Evolutionary conservation across 2,888 invertebrate genomes (phyloP), one percentile per base, ranked within the genome.

Genomic region (Ectropis crepuscularia): DNA sequence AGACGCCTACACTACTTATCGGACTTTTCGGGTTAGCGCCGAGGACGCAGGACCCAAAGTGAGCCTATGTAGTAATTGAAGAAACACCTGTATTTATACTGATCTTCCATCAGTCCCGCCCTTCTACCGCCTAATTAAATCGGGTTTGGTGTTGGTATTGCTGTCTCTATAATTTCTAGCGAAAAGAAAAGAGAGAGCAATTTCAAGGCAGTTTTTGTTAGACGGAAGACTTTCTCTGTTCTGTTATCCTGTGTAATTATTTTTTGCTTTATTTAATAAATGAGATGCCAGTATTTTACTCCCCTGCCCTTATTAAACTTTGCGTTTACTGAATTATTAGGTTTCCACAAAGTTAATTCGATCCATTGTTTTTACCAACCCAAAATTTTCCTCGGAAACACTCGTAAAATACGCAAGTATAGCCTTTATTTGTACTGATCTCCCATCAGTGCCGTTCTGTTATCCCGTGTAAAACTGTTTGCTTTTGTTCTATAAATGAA

Each of bases 271-370:
- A 54, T 66, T 65, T 63, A 69, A 73, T 74, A 77, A 80, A 76
- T 75, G 68, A 74, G 72, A 74, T 72, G 75, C 76, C 75, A 74
- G 78, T 78, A 77, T 65, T 66, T 62, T 61, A 59, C 57, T 57
- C 67, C 63, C 61, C 59, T 57, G 64, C n/a, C 70, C 66, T 66
- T 67, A 38, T 45, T 49, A 28, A 28, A 4, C 55, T 69, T 76
- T 72, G 75, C 75, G 77, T 76, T 77, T 79, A 76, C 63, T 66
- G 72, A 28, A 28, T 28, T 1, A 28, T 28, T 4, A 28, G 16
- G 16, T 28, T 28, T 28, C 16, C 2, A 28, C 16, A 28, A 28
- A 28, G 16, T 28, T 28, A 1, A 28, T 28, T 28, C 16, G 16
- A 28, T 28, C 16, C 16, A 28, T 28, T 28, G 16, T 28, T 28